phyloP scores from a whole-genome alignment of 2,888 invertebrate species.

The Heliconius hortense region DNA sequence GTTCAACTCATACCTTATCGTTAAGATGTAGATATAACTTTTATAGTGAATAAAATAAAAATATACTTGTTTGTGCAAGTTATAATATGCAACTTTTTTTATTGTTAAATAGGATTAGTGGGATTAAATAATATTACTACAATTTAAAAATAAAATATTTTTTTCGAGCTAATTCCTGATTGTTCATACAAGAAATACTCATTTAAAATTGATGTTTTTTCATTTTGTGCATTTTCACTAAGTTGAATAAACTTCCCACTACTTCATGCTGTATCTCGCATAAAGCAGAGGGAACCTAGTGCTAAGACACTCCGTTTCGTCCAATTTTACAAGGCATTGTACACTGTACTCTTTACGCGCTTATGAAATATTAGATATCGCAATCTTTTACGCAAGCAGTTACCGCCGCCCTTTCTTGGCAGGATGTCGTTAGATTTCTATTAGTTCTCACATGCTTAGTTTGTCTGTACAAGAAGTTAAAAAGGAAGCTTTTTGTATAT shows the following conservation, averaged over 20 bases:
- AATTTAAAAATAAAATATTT: background rate
- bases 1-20: background rate
- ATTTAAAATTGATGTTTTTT: background rate
- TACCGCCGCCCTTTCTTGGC: conserved; percentile 36
- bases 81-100: background rate
- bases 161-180: background rate
- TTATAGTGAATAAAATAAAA: background rate
- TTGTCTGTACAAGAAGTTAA: background rate
- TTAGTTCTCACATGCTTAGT: conserved; percentile 10
- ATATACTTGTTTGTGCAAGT: background rate
- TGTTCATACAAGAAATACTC: background rate
- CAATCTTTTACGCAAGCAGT: conserved; percentile 48
- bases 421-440: conserved; percentile 38
- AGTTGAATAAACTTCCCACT: too few species aligned
- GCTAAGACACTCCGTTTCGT: too few species aligned
- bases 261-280: too few species aligned
- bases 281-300: too few species aligned
- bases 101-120: background rate
- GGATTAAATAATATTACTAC: background rate
- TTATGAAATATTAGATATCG: conserved; percentile 60
- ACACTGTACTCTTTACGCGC: conserved; percentile 42
- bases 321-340: conserved; percentile 15
- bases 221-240: background rate
- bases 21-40: background rate
- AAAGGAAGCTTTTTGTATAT: background rate